Base-by-base conservation (phyloP, 1,140 invertebrate genomes). In the Tetramorium parvispinum region DNA sequence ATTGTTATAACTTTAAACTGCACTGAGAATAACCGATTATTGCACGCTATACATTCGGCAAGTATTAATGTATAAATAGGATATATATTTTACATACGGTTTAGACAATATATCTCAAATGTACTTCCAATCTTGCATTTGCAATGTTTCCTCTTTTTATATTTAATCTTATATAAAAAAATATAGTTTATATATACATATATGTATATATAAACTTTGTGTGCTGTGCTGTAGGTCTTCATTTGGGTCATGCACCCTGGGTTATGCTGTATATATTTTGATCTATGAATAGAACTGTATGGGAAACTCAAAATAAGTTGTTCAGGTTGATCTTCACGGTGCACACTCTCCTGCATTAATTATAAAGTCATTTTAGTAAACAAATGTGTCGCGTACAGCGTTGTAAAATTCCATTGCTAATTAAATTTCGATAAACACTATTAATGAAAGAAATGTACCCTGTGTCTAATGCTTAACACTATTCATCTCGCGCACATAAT, bases 221-320 rank as follows among this genome's bases (percentile, higher is more conserved):
- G 24, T 83, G 13, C 16, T 59, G 18, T 73, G n/a, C 10, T 32
- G n/a, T 68, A 49, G 79, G 18, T 18, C 53, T 61, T 83, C 16
- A 46, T 73, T 75, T 59, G 11, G 55, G 40, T 75, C 24, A 18
- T 59, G 16, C 13, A 83, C 32, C 53, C 21, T 24, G 13, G 18
- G 24, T 24, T 83, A 83, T 49, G 10, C 24, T 83, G 68, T 83
- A 83, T 61, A 83, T 59, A 83, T 73, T 59, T 83, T 11, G n/a
- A 75, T 37, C n/a, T 61, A 83, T 73, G 24, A 59, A 81, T 81
- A 81, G 63, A 82, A 53, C 3, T 75, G 16, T 73, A 61, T 75
- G 13, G 16, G 68, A 73, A 61, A 2, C 65, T 70, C 18, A 18
- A 59, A 83, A 59, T 59, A 46, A 75, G 24, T 71, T 21, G 32